Conservation (phyloP, 2,888 invertebrate species). For the Ashinkailepas kermadecensis region DNA sequence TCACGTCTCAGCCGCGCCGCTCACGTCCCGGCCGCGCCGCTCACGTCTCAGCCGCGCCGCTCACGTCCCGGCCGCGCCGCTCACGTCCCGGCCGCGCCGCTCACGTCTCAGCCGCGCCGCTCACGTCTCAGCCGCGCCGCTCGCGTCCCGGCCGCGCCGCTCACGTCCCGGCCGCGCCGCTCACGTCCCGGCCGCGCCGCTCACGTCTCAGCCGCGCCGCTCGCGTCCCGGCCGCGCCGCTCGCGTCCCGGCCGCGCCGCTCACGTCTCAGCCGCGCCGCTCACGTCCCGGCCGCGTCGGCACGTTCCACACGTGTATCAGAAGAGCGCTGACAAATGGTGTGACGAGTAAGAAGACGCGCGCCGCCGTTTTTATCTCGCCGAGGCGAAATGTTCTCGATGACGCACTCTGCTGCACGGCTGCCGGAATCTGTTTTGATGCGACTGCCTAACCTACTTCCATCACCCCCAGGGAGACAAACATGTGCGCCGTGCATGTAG, state of each 20-base stretch:
- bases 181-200: neutral
- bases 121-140: no score
- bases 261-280: neutral
- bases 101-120: no score
- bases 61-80: neutral
- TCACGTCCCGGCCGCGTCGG: neutral
- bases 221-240: no score
- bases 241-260: no score
- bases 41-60: no score
- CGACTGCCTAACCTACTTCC: neutral
- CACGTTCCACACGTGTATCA: neutral
- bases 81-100: neutral
- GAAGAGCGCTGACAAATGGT: neutral
- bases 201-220: no score
- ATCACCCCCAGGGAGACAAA: neutral
- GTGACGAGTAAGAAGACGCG: neutral
- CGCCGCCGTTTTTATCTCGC: neutral
- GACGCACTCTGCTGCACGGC: neutral
- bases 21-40: no score
- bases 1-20: no score
- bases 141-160: no score
- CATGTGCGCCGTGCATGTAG: neutral
- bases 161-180: neutral
- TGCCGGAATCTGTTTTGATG: neutral
- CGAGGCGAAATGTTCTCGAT: neutral